Percentiles rank a stretch among this genome's conserved stretches.
Evolutionary conservation across 2,797 vertebrate genomes (phyloP).

Genomic region (Pampus argenteus): DNA sequence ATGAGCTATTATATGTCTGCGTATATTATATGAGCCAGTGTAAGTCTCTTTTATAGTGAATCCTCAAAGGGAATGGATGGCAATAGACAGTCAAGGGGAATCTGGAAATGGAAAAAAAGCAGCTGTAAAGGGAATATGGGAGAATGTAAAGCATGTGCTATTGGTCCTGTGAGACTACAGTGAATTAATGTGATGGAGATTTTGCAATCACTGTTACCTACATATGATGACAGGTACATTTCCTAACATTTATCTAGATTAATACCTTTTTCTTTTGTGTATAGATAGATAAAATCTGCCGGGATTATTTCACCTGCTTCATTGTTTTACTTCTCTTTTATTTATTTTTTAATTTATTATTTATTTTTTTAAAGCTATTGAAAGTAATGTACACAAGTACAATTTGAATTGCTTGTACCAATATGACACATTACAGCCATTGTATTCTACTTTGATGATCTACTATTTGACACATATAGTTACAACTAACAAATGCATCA

Average conservation of each 20-base stretch:
- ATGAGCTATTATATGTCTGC: constrained; percentile 7
- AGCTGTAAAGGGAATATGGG: constrained; percentile 35
- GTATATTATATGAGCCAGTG: background rate
- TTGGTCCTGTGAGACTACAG: constrained; percentile 14
- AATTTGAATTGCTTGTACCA: constrained; percentile 10
- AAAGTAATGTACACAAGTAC: background rate
- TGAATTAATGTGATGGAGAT: constrained; percentile 11
- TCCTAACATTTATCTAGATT: background rate
- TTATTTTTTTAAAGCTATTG: too few relatives aligned
- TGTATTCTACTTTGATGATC: background rate
- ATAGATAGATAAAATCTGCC: background rate
- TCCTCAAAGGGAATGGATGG: constrained; percentile 17
- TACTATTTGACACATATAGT: background rate
- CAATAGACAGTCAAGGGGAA: constrained; percentile 4
- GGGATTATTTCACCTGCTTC: background rate
- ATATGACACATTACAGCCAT: too few relatives aligned
- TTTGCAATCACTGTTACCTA: background rate
- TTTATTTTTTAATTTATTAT: too few relatives aligned
- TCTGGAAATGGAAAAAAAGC: constrained; percentile 8
- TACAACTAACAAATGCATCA: background rate
- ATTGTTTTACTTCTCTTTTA: background rate
- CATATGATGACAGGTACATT: background rate
- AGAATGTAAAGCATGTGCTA: constrained; percentile 29
- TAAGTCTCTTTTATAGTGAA: constrained; percentile 12
- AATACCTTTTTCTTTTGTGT: background rate